phyloP scores from a whole-genome alignment of 1,140 invertebrate species.

The Aphelinus atriplicis region DNA sequence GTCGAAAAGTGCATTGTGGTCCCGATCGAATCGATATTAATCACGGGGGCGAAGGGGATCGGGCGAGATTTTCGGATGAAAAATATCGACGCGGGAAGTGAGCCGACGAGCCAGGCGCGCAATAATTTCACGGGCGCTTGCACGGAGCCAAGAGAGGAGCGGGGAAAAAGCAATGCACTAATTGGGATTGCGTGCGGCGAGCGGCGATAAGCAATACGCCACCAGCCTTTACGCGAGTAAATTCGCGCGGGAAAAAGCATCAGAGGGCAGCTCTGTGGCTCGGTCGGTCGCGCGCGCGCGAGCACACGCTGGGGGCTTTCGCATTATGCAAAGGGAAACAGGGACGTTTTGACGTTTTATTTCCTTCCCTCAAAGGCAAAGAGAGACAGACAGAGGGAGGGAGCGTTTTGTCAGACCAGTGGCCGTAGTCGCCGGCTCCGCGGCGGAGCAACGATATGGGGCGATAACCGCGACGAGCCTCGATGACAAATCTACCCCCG shows the following conservation, averaged over 20 bases:
- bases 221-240: constrained; percentile 18
- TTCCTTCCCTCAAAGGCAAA: constrained; percentile 26
- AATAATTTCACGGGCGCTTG: background rate
- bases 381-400: background rate
- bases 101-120: background rate
- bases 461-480: constrained; percentile 38
- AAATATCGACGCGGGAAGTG: background rate
- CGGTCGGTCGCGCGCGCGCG: background rate
- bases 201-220: constrained; percentile 27
- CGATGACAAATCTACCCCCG: constrained; percentile 47
- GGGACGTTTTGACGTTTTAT: constrained; percentile 36
- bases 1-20: no score
- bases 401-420: constrained; percentile 34
- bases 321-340: constrained; percentile 33
- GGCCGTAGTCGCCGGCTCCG: no score
- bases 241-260: constrained; percentile 22
- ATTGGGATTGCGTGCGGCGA: constrained; percentile 8
- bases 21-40: background rate
- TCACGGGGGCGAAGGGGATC: background rate
- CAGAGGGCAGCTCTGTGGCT: no score
- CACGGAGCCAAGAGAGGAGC: background rate
- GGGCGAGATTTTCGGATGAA: background rate
- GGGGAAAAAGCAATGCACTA: constrained; percentile 10
- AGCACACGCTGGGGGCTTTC: background rate
- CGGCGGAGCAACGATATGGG: constrained; percentile 10